Percentiles rank a stretch among this genome's conserved stretches.
phyloP scores from a whole-genome alignment of 1,140 invertebrate genomes.

The Zaprionus gabonicus region DNA sequence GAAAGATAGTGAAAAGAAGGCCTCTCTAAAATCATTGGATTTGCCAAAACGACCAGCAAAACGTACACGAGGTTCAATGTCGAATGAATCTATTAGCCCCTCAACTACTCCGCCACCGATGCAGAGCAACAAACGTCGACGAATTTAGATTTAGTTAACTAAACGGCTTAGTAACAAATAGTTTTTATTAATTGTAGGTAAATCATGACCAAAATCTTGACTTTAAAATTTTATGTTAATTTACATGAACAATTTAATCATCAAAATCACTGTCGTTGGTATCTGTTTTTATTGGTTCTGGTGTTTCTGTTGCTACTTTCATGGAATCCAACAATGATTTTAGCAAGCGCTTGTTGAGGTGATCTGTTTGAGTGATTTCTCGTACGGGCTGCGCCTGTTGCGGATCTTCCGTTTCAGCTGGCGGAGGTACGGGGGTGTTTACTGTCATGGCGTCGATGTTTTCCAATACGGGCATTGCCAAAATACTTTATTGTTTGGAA shows the following conservation, averaged over 20 bases:
- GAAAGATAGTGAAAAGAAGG: constrained; percentile 81
- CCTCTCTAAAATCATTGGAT: constrained; percentile 57
- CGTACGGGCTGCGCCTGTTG: constrained; percentile 53
- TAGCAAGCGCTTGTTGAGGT: constrained; percentile 70
- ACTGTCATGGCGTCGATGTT: constrained; percentile 58
- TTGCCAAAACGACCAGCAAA: constrained; percentile 78
- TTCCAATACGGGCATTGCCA: constrained; percentile 57
- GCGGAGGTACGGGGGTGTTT: constrained; percentile 48
- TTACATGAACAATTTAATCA: constrained; percentile 58
- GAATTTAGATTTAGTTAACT: constrained; percentile 63
- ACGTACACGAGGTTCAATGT: constrained; percentile 83
- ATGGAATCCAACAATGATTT: constrained; percentile 73
- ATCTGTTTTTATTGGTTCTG: constrained; percentile 28
- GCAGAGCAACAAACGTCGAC: constrained; percentile 74
- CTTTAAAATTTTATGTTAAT: constrained; percentile 54
- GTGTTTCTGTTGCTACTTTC: constrained; percentile 47
- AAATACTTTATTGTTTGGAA: constrained; percentile 19
- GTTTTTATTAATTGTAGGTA: constrained; percentile 54
- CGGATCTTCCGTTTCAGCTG: constrained; percentile 31
- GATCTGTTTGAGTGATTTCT: constrained; percentile 78
- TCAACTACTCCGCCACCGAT: constrained; percentile 82
- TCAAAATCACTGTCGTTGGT: constrained; percentile 64
- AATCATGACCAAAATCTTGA: constrained; percentile 49
- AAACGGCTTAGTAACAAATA: constrained; percentile 46
- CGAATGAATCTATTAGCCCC: constrained; percentile 81